These are phyloP conservation scores for Poecilobothrus nobilitatus DNA, from an alignment of 2,888 invertebrate species.

Conservation along the genomic window DNA sequence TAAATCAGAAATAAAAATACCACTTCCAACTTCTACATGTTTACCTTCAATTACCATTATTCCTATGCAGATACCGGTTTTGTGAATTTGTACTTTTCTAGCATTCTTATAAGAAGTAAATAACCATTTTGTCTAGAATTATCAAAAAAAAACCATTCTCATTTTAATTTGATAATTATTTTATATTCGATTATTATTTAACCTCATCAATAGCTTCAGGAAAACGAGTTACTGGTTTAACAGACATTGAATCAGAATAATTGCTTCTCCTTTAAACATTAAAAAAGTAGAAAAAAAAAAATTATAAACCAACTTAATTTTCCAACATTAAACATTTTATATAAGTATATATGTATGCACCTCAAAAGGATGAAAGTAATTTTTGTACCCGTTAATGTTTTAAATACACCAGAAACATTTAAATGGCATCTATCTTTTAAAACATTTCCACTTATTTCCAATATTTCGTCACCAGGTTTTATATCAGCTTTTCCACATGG, in stretches of 20 bases:
- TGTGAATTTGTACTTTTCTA: conserved; percentile 72
- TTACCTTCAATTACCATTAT: conserved; percentile 94
- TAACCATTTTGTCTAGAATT: conserved; percentile 21
- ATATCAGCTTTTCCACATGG: conserved; percentile 67
- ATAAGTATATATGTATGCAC: too few relatives aligned
- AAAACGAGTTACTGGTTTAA: conserved; percentile 79
- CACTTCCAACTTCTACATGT: conserved; percentile 83
- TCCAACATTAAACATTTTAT: conserved; percentile 12
- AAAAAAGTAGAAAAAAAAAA: neutral
- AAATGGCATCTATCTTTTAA: conserved; percentile 91
- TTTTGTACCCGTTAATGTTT: conserved; percentile 71
- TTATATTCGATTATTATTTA: conserved; percentile 25
- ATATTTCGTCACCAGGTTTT: conserved; percentile 86
- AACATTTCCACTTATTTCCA: conserved; percentile 92
- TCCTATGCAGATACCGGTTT: conserved; percentile 69
- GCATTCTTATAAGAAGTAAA: conserved; percentile 62
- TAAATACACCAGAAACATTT: conserved; percentile 93
- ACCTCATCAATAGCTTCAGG: conserved; percentile 77
- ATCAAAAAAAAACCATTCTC: neutral
- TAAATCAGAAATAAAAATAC: conserved; percentile 87
- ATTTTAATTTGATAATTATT: neutral
- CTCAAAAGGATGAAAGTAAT: conserved; percentile 81
- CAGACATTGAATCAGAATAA: conserved; percentile 62
- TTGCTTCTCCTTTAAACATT: conserved; percentile 35
- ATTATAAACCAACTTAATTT: too few relatives aligned